These are phyloP conservation scores for Brachionus paranguensis DNA, from an alignment of 1,140 invertebrate genomes.

Conservation along the genomic window DNA sequence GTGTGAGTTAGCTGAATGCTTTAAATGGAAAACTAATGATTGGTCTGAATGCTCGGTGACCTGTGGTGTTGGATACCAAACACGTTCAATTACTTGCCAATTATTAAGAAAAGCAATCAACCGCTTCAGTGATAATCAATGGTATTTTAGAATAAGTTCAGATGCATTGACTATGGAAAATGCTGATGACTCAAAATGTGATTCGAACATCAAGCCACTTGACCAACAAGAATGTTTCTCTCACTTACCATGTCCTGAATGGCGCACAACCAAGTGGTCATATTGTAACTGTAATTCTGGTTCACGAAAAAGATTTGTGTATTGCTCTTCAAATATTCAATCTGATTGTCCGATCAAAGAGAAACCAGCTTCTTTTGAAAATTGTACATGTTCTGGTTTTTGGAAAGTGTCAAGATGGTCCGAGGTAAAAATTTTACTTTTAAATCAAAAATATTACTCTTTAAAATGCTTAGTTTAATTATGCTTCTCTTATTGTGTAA, in stretches of 20 bases:
- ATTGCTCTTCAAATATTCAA: neutral
- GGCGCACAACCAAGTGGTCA: neutral
- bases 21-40: constrained; percentile 17
- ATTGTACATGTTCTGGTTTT: neutral
- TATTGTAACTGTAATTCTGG: constrained; percentile 30
- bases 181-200: constrained; percentile 23
- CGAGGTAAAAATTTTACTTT: neutral
- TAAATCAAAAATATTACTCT: neutral
- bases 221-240: neutral
- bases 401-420: constrained; percentile 32
- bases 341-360: neutral
- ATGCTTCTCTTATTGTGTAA: constrained; percentile 38
- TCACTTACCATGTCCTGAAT: neutral
- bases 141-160: neutral
- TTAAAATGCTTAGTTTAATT: neutral
- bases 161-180: neutral
- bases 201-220: neutral
- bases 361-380: neutral
- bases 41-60: constrained; percentile 11
- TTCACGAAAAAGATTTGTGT: neutral
- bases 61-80: neutral
- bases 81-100: constrained; percentile 5
- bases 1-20: constrained; percentile 7
- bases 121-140: neutral
- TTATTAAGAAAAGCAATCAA: neutral